Percentiles rank a stretch among this genome's conserved stretches.
These are phyloP conservation scores for Aphrocallistes beatrix DNA, from an alignment of 37 sponge, comb jelly and placozoan genomes.

Conservation along the genomic window DNA sequence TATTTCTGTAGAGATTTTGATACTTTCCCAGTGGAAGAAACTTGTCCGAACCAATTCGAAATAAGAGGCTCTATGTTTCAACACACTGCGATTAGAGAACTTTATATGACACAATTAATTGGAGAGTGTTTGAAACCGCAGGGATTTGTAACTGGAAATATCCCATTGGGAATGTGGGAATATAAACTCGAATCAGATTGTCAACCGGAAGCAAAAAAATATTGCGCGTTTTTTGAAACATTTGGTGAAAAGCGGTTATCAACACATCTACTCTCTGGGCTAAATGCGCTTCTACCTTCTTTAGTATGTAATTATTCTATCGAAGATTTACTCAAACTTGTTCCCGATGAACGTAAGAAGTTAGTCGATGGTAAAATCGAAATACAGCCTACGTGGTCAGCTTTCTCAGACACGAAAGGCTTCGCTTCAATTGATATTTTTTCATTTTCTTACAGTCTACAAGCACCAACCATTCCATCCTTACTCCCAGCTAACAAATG, in stretches of 20 bases:
- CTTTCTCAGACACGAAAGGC: not conserved
- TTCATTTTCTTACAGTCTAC: slow-evolving; percentile 17
- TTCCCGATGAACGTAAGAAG: not conserved
- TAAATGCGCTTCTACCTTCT: slow-evolving; percentile 23
- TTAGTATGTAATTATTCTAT: not conserved
- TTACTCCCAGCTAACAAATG: not conserved
- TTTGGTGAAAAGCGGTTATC: slow-evolving; percentile 34
- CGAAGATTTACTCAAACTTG: not conserved
- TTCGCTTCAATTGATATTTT: not conserved
- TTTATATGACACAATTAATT: slow-evolving; percentile 27
- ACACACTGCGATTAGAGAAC: slow-evolving; percentile 31
- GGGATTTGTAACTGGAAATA: slow-evolving; percentile 27
- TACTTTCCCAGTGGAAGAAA: not conserved
- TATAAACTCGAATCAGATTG: slow-evolving; percentile 24
- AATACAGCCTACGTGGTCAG: slow-evolving; percentile 31
- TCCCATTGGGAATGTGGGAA: slow-evolving; percentile 28
- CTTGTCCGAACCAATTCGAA: not conserved
- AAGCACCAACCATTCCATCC: not conserved
- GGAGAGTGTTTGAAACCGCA: slow-evolving; percentile 4
- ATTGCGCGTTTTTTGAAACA: slow-evolving; percentile 40
- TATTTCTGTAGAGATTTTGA: not conserved
- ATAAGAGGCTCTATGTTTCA: slow-evolving; percentile 30
- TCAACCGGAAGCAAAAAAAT: slow-evolving; percentile 23
- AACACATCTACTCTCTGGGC: slow-evolving; percentile 29
- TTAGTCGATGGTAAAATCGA: not conserved